phyloP scores from a whole-genome alignment of 2,797 vertebrate species.

The Remorina albescens region DNA sequence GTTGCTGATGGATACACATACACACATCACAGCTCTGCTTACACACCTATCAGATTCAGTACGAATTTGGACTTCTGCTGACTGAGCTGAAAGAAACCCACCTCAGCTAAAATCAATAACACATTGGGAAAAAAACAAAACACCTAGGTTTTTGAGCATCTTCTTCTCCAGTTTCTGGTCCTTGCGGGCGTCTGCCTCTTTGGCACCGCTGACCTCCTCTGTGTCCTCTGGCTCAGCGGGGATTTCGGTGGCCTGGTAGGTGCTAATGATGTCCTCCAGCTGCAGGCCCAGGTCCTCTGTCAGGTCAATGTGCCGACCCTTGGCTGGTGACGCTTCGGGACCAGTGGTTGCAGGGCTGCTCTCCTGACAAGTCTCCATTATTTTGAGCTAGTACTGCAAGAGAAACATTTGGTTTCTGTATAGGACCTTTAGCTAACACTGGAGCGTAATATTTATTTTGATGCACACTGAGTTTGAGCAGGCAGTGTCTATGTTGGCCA shows the following conservation, averaged over 20 bases:
- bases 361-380: slow-evolving; percentile 87
- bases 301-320: slow-evolving; percentile 75
- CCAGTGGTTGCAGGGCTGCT: slow-evolving; percentile 49
- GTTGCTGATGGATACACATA: slow-evolving; percentile 44
- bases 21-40: slow-evolving; percentile 45
- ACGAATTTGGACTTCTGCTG: slow-evolving; percentile 61
- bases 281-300: slow-evolving; percentile 91
- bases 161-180: slow-evolving; percentile 97
- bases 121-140: slow-evolving; percentile 15
- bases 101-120: slow-evolving; percentile 53
- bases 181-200: slow-evolving; percentile 80
- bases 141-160: slow-evolving; percentile 95
- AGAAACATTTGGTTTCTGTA: slow-evolving; percentile 17
- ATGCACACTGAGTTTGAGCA: background rate
- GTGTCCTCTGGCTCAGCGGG: slow-evolving; percentile 77
- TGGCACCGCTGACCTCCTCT: slow-evolving; percentile 79
- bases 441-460: background rate
- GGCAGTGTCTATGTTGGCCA: background rate
- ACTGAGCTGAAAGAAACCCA: slow-evolving; percentile 58
- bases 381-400: slow-evolving; percentile 50
- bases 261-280: slow-evolving; percentile 97
- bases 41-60: slow-evolving; percentile 55
- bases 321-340: slow-evolving; percentile 46
- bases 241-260: slow-evolving; percentile 85
- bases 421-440: background rate